Evolutionary conservation across 1,140 invertebrate genomes (phyloP), one percentile per base, ranked within the genome.

Genomic region (Neodiprion lecontei): DNA sequence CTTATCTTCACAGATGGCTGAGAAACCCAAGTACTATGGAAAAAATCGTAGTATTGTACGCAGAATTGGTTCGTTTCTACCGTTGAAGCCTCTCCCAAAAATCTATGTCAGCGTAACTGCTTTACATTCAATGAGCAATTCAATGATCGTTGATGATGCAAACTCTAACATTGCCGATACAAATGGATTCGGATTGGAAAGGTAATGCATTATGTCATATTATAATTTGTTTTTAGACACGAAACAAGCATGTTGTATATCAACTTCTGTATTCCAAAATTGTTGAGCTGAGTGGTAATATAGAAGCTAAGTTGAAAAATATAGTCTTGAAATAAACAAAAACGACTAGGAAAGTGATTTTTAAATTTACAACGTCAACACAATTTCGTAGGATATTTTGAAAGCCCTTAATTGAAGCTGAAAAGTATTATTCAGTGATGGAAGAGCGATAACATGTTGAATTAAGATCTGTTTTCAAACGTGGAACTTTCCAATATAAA

Each of bases 91-190:
- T 49, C 86, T 84, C 48, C 87, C 88, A 67, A 88, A 88, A 80
- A 87, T 88, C 66, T 89, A 89, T 77, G 87, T 89, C 11, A 86
- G 88, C 70, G 88, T 89, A 68, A 89, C 88, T 17, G 85, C 88
- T 48, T 82, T 89, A 67, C 88, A 89, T 76, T 89, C 87, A 7
- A 89, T 89, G 88, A 86, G 86, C 49, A 87, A 79, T 81, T 89
- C 88, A n/a, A 88, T 89, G 87, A 87, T 88, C 40, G 86, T 86
- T 66, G 84, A 87, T 53, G 86, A 88, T 77, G 83, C 76, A 1
- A 85, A 76, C 73, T 77, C 73, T 48, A 83, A 86, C 73, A 74
- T 77, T 69, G 53, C 53, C 23, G 76, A 82, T 75, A 75, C 76
- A 10, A 86, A 86, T 80, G 84, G 82, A 73, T 81, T 81, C 65